Base-by-base conservation (phyloP, 2,113 vertebrate species). In the Ammodytes marinus region DNA sequence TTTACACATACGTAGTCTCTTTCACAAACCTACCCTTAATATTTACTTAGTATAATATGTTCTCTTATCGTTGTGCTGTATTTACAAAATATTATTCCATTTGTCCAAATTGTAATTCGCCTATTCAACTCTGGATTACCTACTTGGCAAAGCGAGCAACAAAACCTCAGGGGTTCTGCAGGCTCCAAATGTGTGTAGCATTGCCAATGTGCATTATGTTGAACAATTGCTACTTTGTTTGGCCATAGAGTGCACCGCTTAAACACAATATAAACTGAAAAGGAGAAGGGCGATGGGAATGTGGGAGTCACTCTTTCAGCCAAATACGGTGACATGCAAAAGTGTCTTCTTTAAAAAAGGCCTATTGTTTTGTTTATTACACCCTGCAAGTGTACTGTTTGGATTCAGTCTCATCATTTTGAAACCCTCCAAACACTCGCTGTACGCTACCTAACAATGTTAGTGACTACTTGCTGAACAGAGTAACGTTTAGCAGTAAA, bases 181-280 rank as follows among this genome's bases (percentile, higher is more conserved):
- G 8, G 8, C 19, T 39, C 15, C 8, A 1, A 27, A 27, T n/a
- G 19, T 35, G 4, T 49, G 54, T 37, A 68, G 47, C n/a, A 37
- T 27, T 27, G 27, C 27, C 27, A 27, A 1, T 27, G 27, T 27
- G 27, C 27, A 59, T 59, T 45, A 37, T 2, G 37, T 19, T 66
- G 10, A 52, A 46, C 59, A 37, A 64, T 15, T 52, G 35, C 8
- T 82, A 1, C 42, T 70, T 68, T 47, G 40, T 46, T 67, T 60
- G 15, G 8, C 17, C 15, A 52, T 14, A 11, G 4, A 19, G 4
- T 57, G 19, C 14, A 52, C 8, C 49, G 13, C 55, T n/a, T 1
- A 64, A 35, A 15, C 2, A 9, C 19, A 37, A 58, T 37, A 37
- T 13, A 50, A 27, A 46, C 40, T 55, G n/a, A 39, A 65, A 46